Base-by-base conservation (phyloP, 2,888 invertebrate genomes). In the Melolontha melolontha region DNA sequence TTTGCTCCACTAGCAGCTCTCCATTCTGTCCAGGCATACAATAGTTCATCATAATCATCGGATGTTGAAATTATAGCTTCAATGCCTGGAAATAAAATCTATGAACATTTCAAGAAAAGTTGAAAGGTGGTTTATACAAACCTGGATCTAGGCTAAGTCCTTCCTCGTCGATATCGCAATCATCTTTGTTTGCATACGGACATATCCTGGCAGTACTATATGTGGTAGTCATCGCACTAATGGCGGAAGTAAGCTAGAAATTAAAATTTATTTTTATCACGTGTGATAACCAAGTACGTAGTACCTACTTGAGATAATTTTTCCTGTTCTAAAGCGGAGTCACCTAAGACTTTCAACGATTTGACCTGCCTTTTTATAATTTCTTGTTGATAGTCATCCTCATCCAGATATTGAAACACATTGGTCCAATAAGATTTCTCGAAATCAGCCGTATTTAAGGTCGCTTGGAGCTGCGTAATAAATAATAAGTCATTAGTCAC, bases 1-100 rank as follows among this genome's bases (percentile, higher is more conserved):
- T 86, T 86, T 71, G 82, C 87, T 2, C 92, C 92, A 8, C 89
- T 87, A 0, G 82, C 86, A 75, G 90, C 87, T 71, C 91, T 83
- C 86, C 90, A 92, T 0, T 84, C 85, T 74, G 85, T 85, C 92
- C 92, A 92, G 66, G 87, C 87, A 73, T 89, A 87, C 2, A 84
- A 76, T 57, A 92, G 80, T 78, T 89, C 88, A 64, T 89, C 85
- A 70, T 88, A 88, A 76, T 91, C 84, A 54, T 85, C 84, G 54
- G 88, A 88, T 42, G 74, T 78, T 0, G 81, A 76, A 67, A 86
- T 74, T 34, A 84, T 77, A 1, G 76, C 72, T 67, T 82, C 82
- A n/a, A 86, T 77, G 49, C 79, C 85, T 84, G 62, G 27, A 67
- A 63, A 34, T 6, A 22, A 22, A 22, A 22, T n/a, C n/a, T n/a